A percentile compares a stretch with the other conserved stretches of the same genome.
Conservation (phyloP, 2,888 invertebrate genomes). For the Andrena praecox region DNA sequence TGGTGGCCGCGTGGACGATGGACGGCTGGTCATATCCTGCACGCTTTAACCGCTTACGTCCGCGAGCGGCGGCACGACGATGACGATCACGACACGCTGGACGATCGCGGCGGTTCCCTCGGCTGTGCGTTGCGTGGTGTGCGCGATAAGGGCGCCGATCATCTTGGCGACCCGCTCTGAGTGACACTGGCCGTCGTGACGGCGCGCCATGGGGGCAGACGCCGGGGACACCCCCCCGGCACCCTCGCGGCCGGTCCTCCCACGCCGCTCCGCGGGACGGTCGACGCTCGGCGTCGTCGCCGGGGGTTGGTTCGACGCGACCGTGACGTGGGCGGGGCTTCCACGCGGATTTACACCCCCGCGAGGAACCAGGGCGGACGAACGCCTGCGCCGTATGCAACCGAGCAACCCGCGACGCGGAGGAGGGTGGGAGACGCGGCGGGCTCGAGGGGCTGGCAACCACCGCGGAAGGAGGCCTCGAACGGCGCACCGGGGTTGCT, state of each 20-base stretch:
- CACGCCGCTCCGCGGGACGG: neutral
- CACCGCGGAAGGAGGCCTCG: neutral
- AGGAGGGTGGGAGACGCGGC: neutral
- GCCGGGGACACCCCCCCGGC: neutral
- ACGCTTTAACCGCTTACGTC: conserved; percentile 25
- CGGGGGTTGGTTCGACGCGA: conserved; percentile 57
- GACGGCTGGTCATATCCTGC: conserved; percentile 62
- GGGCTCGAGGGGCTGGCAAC: conserved; percentile 3
- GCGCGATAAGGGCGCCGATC: conserved; percentile 74
- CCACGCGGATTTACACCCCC: conserved; percentile 57
- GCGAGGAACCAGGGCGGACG: conserved; percentile 52
- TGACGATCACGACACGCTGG: conserved; percentile 24
- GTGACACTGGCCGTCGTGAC: conserved; percentile 73
- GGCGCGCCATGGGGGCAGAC: conserved; percentile 27
- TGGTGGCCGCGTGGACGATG: conserved; percentile 38
- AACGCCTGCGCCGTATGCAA: conserved; percentile 60
- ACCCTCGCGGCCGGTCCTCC: conserved; percentile 22
- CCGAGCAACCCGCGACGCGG: neutral
- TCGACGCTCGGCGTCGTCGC: conserved; percentile 15
- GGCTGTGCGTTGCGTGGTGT: conserved; percentile 40
- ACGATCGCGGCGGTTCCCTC: conserved; percentile 37
- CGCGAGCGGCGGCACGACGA: neutral
- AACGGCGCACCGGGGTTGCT: conserved; percentile 67
- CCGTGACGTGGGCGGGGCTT: conserved; percentile 51
- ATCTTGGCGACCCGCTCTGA: conserved; percentile 80